phyloP scores from a whole-genome alignment of 2,113 vertebrate species.

The Leuciscus idus region DNA sequence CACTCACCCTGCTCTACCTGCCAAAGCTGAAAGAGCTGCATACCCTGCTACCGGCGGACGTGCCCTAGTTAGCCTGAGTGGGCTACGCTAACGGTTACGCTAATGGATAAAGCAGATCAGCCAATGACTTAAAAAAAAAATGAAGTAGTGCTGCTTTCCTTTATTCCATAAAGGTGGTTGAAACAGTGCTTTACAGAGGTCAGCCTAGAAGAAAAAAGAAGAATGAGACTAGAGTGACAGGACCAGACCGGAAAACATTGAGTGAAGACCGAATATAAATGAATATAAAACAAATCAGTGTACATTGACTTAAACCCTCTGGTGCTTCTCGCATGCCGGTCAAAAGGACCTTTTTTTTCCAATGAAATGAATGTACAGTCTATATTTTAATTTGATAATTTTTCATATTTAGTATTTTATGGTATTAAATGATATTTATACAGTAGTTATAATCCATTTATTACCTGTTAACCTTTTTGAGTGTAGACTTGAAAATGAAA shows the following conservation, averaged over 20 bases:
- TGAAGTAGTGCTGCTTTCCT: neutral
- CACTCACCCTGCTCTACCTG: neutral
- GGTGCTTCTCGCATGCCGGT: too few relatives aligned
- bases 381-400: too few relatives aligned
- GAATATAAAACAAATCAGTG: neutral
- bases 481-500: too few relatives aligned
- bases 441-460: too few relatives aligned
- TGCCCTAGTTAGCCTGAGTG: neutral
- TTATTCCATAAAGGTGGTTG: neutral
- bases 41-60: neutral
- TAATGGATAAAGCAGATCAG: constrained; percentile 48
- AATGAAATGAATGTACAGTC: too few relatives aligned
- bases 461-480: too few relatives aligned
- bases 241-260: neutral
- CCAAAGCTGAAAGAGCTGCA: neutral
- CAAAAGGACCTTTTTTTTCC: too few relatives aligned
- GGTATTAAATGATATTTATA: too few relatives aligned
- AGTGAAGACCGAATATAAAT: neutral
- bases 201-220: neutral
- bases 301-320: neutral
- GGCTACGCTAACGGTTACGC: neutral
- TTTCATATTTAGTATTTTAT: too few relatives aligned
- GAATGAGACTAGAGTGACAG: constrained; percentile 23
- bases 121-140: constrained; percentile 11
- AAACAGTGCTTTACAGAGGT: neutral